phyloP scores from a whole-genome alignment of 2,888 invertebrate genomes.

The Cataglyphis cursor region DNA sequence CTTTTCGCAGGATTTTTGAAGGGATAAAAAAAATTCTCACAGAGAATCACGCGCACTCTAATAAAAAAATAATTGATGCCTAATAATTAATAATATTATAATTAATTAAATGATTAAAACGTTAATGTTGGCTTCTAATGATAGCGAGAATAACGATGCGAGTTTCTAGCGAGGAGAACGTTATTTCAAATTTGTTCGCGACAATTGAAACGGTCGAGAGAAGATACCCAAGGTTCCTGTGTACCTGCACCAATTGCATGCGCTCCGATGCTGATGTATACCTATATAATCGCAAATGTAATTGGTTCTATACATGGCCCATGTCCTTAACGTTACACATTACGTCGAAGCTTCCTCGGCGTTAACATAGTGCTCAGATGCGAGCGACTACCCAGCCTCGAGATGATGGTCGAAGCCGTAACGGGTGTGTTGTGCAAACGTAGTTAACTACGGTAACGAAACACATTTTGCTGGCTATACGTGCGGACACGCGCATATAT shows the following conservation, averaged over 20 bases:
- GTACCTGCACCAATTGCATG: slow-evolving; percentile 21
- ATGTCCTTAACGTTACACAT: slow-evolving; percentile 49
- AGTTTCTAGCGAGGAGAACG: background rate
- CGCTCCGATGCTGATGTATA: slow-evolving; percentile 21
- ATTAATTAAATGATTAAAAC: background rate
- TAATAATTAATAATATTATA: background rate
- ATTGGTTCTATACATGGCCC: slow-evolving; percentile 52
- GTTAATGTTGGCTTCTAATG: background rate
- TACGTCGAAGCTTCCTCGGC: slow-evolving; percentile 42
- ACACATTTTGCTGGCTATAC: slow-evolving; percentile 36
- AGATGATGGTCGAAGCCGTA: slow-evolving; percentile 44
- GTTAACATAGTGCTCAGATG: slow-evolving; percentile 50
- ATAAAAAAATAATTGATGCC: background rate
- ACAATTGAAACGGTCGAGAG: slow-evolving; percentile 17
- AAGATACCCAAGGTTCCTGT: background rate
- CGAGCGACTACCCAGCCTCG: slow-evolving; percentile 22
- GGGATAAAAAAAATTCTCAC: background rate
- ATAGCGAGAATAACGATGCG: background rate
- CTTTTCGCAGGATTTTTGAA: background rate
- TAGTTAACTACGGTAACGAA: slow-evolving; percentile 54
- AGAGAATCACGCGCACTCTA: background rate
- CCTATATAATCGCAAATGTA: slow-evolving; percentile 46
- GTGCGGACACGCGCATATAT: slow-evolving; percentile 12
- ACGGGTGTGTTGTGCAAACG: slow-evolving; percentile 45
- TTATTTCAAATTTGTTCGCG: slow-evolving; percentile 7